phyloP scores from a whole-genome alignment of 2,797 vertebrate genomes.

The Buphagus erythrorhynchus region DNA sequence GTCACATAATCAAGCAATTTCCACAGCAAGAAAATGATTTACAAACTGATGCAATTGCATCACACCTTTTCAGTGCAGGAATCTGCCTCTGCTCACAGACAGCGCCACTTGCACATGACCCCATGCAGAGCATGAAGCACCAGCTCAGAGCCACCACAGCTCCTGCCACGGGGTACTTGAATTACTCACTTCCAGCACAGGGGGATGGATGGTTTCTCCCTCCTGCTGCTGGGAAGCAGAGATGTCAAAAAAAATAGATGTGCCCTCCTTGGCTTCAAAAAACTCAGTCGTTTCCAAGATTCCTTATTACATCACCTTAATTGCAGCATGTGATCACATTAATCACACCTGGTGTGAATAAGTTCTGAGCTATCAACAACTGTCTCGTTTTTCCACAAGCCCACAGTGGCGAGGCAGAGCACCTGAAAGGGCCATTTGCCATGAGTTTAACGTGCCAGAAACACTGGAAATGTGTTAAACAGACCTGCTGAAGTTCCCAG shows the following conservation, averaged over 20 bases:
- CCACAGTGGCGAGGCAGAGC: background rate
- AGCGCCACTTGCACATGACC: background rate
- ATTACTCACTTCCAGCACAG: background rate
- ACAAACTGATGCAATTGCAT: background rate
- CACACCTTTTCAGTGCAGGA: background rate
- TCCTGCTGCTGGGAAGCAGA: background rate
- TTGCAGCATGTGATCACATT: background rate
- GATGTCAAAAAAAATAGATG: background rate
- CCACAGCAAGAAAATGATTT: background rate
- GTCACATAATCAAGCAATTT: background rate
- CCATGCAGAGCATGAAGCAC: background rate
- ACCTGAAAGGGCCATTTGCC: background rate
- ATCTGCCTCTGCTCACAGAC: background rate
- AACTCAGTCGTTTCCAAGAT: background rate
- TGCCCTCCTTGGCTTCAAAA: background rate
- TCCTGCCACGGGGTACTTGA: background rate
- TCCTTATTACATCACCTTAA: background rate
- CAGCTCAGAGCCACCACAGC: background rate
- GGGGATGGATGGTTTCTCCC: background rate
- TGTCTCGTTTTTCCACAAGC: background rate
- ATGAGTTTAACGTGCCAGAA: fast-evolving
- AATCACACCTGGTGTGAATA: background rate
- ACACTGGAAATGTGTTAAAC: fast-evolving
- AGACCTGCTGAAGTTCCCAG: background rate
- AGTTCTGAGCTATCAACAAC: background rate